Conservation (phyloP, 1,140 invertebrate genomes). For the Cotesia typhae region DNA sequence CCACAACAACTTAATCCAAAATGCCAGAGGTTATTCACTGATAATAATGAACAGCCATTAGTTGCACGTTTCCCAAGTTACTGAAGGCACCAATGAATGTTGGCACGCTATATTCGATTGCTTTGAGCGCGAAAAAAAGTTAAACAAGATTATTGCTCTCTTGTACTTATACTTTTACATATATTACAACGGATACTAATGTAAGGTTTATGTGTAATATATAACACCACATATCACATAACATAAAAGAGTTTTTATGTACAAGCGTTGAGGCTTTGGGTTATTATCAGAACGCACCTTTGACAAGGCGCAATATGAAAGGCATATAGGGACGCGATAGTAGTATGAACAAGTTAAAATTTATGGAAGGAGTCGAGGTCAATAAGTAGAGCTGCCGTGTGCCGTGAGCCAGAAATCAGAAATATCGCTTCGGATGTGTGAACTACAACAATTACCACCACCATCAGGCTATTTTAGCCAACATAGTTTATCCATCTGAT, state of each 20-base stretch:
- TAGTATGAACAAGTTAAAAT: no score
- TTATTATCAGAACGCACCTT: slow-evolving; percentile 10
- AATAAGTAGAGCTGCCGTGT: no score
- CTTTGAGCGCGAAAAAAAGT: slow-evolving; percentile 2
- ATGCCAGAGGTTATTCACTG: slow-evolving; percentile 26
- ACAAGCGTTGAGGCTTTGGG: background rate
- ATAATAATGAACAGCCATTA: slow-evolving; percentile 40
- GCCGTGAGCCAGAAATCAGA: no score
- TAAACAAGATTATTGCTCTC: slow-evolving; percentile 10
- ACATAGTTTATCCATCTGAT: no score
- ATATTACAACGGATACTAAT: background rate
- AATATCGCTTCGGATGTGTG: no score
- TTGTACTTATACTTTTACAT: background rate
- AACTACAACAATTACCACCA: no score
- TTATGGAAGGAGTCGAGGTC: no score
- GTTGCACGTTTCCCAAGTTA: slow-evolving; percentile 33
- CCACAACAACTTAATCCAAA: slow-evolving; percentile 39
- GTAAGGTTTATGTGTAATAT: no score
- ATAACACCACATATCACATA: background rate
- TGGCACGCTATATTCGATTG: slow-evolving; percentile 30
- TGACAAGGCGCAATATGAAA: background rate
- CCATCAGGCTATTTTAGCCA: no score
- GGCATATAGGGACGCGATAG: background rate
- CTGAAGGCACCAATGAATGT: slow-evolving; percentile 19
- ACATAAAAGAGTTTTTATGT: background rate